Conservation (phyloP, 2,113 vertebrate genomes). For the Alethe castanea region DNA sequence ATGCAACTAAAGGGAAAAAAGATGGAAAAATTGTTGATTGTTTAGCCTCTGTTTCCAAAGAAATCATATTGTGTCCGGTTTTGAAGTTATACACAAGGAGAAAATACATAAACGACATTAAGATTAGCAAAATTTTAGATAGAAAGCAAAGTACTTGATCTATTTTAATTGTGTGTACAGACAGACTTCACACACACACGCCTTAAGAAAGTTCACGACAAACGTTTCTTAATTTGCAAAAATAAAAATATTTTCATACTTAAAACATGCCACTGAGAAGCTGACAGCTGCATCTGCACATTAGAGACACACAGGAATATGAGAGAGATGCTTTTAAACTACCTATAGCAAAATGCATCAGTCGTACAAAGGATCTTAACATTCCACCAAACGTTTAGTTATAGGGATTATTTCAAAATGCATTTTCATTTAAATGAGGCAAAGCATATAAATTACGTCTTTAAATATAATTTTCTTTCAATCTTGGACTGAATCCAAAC, state of each 20-base stretch:
- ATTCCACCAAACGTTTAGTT: constrained; percentile 16
- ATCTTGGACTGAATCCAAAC: constrained; percentile 73
- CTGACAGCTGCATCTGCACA: background rate
- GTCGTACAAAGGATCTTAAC: background rate
- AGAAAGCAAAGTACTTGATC: background rate
- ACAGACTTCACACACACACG: background rate
- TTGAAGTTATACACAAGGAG: background rate
- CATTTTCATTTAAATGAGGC: constrained; percentile 51
- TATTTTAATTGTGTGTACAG: background rate
- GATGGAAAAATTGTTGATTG: background rate
- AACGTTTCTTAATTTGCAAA: background rate
- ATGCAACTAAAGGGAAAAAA: background rate
- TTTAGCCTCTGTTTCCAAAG: background rate
- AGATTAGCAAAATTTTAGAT: background rate
- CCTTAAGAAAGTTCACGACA: background rate
- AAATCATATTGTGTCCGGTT: background rate
- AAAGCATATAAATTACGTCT: constrained; percentile 43
- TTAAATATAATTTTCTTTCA: constrained; percentile 53
- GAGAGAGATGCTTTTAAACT: background rate
- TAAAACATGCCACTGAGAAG: background rate
- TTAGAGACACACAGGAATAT: background rate
- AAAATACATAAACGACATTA: background rate
- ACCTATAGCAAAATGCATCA: background rate
- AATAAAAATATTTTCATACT: background rate
- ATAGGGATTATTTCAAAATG: constrained; percentile 28